Evolutionary conservation across 2,113 vertebrate species (phyloP), one percentile per base, ranked within the genome.

Genomic region (Antechinus flavipes): DNA sequence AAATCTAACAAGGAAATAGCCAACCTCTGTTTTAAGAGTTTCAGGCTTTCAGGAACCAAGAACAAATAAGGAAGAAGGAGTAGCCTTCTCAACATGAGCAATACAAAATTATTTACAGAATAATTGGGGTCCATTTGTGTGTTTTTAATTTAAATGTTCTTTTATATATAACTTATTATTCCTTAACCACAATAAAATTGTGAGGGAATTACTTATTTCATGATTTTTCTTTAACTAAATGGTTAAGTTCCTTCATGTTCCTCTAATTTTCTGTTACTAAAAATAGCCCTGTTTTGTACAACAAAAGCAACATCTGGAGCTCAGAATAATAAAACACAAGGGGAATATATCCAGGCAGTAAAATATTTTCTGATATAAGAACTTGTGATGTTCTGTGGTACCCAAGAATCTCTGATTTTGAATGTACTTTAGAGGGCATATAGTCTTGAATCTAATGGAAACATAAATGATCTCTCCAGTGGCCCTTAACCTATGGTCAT

Each of bases 221-320:
- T 89, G 52, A 61, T 90, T 94, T 94, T 95, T 90, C 84, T 52
- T 54, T 25, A 94, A 92, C 19, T 42, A 23, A 84, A 84, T 90
- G 26, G 14, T 90, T 89, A 93, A 84, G 50, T 91, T 90, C 53
- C 92, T 56, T 58, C 95, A 55, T 22, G 93, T 22, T 89, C 91
- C 93, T 92, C 96, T 56, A 95, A 96, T 97, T 90, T 95, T 93
- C 49, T n/a, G 55, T 94, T 84, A 91, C 96, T 96, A 97, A 97
- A 97, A 93, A 97, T 97, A 97, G 96, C 92, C 97, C 96, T 54
- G 54, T 97, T 97, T 97, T 97, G 93, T 97, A 94, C 93, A 94
- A 93, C 95, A 95, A 94, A 97, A 93, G 94, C 56, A 84, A 92
- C 96, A 97, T 96, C 97, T 97, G 96, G 94, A 97, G 94, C 95